Percentiles rank a stretch among this genome's conserved stretches.
These are phyloP conservation scores for Euphonia xanthogaster DNA, from an alignment of 2,797 vertebrate species.

Conservation along the genomic window DNA sequence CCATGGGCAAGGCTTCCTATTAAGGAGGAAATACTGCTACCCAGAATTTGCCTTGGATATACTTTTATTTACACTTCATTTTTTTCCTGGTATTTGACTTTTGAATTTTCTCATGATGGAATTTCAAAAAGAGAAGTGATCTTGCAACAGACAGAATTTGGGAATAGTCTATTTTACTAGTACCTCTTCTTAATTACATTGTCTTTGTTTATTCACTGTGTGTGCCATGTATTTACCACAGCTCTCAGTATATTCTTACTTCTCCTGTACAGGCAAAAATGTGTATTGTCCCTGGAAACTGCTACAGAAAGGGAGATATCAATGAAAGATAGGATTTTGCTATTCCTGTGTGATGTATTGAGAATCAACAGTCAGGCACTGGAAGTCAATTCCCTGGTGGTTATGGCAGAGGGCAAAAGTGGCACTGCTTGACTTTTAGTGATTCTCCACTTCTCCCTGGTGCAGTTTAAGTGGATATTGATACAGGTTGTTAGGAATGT, in stretches of 20 bases:
- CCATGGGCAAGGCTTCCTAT: background rate
- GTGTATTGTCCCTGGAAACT: background rate
- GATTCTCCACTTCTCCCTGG: background rate
- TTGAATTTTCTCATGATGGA: background rate
- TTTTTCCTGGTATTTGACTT: background rate
- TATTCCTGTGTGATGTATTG: background rate
- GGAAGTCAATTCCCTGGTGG: background rate
- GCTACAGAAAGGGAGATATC: background rate
- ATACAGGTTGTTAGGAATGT: background rate
- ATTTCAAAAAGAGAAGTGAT: background rate
- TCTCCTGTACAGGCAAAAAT: too few species aligned
- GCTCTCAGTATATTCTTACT: background rate
- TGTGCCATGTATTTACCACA: background rate
- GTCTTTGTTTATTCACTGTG: background rate
- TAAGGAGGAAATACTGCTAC: background rate
- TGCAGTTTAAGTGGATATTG: background rate
- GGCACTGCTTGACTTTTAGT: background rate
- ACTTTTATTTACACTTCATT: background rate
- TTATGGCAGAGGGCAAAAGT: background rate
- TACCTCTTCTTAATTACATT: background rate
- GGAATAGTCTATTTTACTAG: background rate
- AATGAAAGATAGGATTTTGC: background rate
- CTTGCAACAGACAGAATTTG: accelerated
- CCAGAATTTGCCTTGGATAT: background rate
- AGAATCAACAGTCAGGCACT: background rate